Evolutionary conservation across 2,113 vertebrate genomes (phyloP).

Genomic region (Pollachius pollachius): DNA sequence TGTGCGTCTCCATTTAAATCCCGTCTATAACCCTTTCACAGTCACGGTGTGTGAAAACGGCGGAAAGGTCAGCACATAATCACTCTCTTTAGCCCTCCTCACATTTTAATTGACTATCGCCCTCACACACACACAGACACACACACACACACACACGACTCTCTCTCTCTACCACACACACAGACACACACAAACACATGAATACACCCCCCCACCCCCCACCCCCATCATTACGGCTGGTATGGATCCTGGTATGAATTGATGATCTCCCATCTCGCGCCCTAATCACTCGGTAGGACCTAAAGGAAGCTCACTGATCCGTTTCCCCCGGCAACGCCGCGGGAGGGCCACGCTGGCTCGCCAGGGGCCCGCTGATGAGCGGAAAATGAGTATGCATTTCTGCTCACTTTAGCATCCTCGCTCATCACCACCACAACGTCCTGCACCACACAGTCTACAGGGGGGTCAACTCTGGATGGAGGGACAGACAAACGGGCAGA

Average conservation of each 20-base stretch:
- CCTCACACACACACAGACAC: slow-evolving; percentile 21
- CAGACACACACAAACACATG: slow-evolving; percentile 24
- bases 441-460: not conserved
- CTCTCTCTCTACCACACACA: too few relatives aligned
- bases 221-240: slow-evolving; percentile 58
- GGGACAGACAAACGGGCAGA: not conserved
- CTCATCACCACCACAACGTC: slow-evolving; percentile 57
- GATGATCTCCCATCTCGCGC: slow-evolving; percentile 71
- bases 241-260: slow-evolving; percentile 72
- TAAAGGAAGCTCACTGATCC: slow-evolving; percentile 64
- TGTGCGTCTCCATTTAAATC: slow-evolving; percentile 51
- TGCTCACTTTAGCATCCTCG: slow-evolving; percentile 60
- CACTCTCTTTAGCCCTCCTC: slow-evolving; percentile 73
- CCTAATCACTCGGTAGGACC: slow-evolving; percentile 68
- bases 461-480: not conserved
- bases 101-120: slow-evolving; percentile 78
- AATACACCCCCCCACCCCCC: slow-evolving; percentile 40
- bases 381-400: slow-evolving; percentile 61
- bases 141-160: slow-evolving; percentile 25
- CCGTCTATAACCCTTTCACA: slow-evolving; percentile 61
- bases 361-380: slow-evolving; percentile 63
- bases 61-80: slow-evolving; percentile 77
- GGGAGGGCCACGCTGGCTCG: slow-evolving; percentile 58
- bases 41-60: slow-evolving; percentile 62
- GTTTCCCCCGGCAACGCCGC: slow-evolving; percentile 51